Conservation (phyloP, 2,113 vertebrate species). For the Anhinga rufa region DNA sequence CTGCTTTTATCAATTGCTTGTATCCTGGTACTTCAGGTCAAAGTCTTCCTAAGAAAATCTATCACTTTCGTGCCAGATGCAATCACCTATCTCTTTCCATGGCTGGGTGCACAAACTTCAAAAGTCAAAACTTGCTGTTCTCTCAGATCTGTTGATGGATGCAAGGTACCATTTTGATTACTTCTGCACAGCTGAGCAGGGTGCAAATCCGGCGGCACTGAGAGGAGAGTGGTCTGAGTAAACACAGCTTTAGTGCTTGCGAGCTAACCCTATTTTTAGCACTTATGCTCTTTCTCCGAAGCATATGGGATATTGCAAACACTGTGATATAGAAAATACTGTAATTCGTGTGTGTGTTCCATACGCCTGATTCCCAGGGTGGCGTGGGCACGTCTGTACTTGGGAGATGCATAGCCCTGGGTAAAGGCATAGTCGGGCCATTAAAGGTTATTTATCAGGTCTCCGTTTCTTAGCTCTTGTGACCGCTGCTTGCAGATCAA, state of each 20-base stretch:
- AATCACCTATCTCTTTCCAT: not conserved
- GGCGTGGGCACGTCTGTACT: accelerated
- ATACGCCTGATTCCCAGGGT: not conserved
- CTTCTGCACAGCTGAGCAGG: not conserved
- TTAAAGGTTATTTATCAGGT: not conserved
- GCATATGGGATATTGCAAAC: not conserved
- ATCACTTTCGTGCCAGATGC: not conserved
- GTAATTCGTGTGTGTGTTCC: accelerated
- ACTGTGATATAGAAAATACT: not conserved
- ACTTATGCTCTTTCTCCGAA: not conserved
- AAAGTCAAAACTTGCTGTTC: not conserved
- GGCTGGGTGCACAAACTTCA: not conserved
- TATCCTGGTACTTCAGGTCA: not conserved
- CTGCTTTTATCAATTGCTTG: not conserved
- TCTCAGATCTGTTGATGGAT: not conserved
- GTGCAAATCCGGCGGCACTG: not conserved
- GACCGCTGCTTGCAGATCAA: accelerated
- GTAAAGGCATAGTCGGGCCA: not conserved
- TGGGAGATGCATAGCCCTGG: not conserved
- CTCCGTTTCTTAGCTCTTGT: accelerated
- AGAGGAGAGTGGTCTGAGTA: not conserved
- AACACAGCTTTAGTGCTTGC: not conserved
- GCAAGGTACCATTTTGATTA: not conserved
- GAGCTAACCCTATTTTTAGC: not conserved
- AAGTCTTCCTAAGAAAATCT: not conserved